Evolutionary conservation across 2,888 invertebrate species (phyloP).

Genomic region (Campoletis raptor): DNA sequence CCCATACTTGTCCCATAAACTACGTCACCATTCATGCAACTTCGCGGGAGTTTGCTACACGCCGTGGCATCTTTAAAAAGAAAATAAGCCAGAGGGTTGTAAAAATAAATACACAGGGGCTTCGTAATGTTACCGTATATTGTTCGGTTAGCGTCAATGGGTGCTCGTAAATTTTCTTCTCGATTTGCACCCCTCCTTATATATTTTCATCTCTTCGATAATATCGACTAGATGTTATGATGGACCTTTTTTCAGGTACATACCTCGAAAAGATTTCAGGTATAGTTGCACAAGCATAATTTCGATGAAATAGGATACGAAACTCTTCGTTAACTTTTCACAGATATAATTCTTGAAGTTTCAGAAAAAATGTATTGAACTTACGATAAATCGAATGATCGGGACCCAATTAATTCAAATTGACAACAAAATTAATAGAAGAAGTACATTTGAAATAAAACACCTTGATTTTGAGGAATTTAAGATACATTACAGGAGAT

Average conservation of each 20-base stretch:
- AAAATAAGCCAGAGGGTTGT: slow-evolving; percentile 62
- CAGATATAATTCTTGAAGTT: neutral
- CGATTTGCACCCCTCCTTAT: slow-evolving; percentile 52
- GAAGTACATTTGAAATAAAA: too few species aligned
- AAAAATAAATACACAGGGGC: slow-evolving; percentile 46
- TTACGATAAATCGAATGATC: too few species aligned
- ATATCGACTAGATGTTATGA: slow-evolving; percentile 48
- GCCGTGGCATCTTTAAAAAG: slow-evolving; percentile 81
- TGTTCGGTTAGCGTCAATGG: slow-evolving; percentile 50
- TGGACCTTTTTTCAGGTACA: slow-evolving; percentile 22
- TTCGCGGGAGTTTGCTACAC: slow-evolving; percentile 74
- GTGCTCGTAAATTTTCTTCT: slow-evolving; percentile 77
- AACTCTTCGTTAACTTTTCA: neutral
- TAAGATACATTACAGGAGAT: neutral
- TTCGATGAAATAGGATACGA: neutral
- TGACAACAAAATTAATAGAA: too few species aligned
- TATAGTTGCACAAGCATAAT: neutral
- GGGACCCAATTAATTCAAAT: too few species aligned
- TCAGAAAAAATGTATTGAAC: neutral
- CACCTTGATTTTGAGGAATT: neutral
- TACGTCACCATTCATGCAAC: slow-evolving; percentile 78
- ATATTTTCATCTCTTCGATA: slow-evolving; percentile 71
- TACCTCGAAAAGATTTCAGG: neutral
- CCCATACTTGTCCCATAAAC: slow-evolving; percentile 82
- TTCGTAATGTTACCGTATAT: slow-evolving; percentile 46